phyloP scores from a whole-genome alignment of 2,888 invertebrate species.

The Polydrusus cervinus region DNA sequence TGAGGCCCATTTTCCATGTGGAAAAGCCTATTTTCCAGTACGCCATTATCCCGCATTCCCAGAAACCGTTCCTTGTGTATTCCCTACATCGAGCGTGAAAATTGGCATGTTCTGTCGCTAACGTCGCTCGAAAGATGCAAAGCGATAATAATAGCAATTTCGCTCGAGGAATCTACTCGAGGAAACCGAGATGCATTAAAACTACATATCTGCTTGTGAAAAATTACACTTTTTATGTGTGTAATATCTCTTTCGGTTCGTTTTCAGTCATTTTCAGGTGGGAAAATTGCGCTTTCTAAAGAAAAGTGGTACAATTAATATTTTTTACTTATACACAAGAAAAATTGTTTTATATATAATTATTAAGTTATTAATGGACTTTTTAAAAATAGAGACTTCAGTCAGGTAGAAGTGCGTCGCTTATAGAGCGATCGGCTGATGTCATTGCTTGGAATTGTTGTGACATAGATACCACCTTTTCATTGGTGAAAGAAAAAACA shows the following conservation, averaged over 20 bases:
- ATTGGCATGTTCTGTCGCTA: conserved; percentile 58
- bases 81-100: conserved; percentile 57
- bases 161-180: conserved; percentile 38
- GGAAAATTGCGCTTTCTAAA: conserved; percentile 1
- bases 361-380: too few species aligned
- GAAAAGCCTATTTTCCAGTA: conserved; percentile 47
- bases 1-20: conserved; percentile 7
- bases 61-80: conserved; percentile 58
- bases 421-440: too few species aligned
- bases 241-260: conserved; percentile 7
- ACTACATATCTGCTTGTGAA: conserved; percentile 41
- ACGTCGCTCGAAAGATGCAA: conserved; percentile 57
- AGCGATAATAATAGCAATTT: conserved; percentile 61
- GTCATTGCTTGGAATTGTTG: too few species aligned
- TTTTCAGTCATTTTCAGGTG: background rate
- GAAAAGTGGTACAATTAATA: background rate
- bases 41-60: conserved; percentile 51
- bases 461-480: too few species aligned
- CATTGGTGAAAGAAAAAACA: too few species aligned
- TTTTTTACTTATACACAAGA: background rate
- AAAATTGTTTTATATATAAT: too few species aligned
- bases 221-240: conserved; percentile 38
- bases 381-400: too few species aligned
- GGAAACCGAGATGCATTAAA: conserved; percentile 48
- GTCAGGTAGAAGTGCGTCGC: too few species aligned